Evolutionary conservation across 30 jellyfish, hydroid and myxozoan species (phyloP).

Genomic region (Phacellophora camtschatica): DNA sequence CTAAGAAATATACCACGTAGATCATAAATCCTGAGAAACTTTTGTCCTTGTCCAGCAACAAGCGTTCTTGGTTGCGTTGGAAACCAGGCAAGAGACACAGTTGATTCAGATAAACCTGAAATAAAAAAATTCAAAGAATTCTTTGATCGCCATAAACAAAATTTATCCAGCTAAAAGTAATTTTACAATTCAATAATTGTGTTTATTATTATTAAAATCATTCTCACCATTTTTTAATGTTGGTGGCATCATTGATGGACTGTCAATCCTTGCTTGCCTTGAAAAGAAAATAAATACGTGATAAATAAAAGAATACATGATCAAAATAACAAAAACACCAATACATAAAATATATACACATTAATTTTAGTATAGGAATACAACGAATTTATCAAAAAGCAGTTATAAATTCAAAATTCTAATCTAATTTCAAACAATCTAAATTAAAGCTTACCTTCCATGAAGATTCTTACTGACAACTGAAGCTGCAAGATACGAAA

Average conservation of each 20-base stretch:
- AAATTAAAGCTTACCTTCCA: slow-evolving; percentile 4
- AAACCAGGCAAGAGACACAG: slow-evolving; percentile 93
- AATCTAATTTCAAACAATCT: no score
- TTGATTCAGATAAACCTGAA: slow-evolving; percentile 81
- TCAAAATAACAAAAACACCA: no score
- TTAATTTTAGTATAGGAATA: no score
- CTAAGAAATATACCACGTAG: slow-evolving; percentile 73
- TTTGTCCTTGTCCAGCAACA: slow-evolving; percentile 94
- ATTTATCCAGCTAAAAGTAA: neutral
- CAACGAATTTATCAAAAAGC: no score
- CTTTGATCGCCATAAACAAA: neutral
- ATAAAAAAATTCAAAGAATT: neutral
- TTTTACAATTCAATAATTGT: no score
- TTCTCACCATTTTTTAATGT: slow-evolving; percentile 46
- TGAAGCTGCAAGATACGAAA: neutral
- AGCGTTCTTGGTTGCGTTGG: slow-evolving; percentile 81
- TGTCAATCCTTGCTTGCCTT: slow-evolving; percentile 50
- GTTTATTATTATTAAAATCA: no score
- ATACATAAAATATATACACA: no score
- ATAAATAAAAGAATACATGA: no score
- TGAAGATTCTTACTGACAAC: neutral
- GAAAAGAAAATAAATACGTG: neutral
- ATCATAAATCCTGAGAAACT: slow-evolving; percentile 81
- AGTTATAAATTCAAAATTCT: no score
- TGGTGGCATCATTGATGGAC: slow-evolving; percentile 31